These are phyloP conservation scores for Hipposideros larvatus DNA, from an alignment of 2,797 vertebrate genomes.

Conservation along the genomic window DNA sequence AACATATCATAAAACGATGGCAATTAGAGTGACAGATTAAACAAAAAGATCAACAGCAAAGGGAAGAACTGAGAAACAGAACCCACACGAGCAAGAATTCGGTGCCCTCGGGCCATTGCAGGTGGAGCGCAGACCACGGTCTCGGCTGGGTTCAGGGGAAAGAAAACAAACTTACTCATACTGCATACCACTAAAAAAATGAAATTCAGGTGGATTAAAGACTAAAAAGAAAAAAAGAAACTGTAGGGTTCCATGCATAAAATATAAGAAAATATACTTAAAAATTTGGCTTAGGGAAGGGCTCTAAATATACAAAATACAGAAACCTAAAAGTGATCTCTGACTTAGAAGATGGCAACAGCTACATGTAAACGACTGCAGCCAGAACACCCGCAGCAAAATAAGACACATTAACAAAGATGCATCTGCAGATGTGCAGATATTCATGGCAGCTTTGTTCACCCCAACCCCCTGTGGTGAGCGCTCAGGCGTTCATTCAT, in stretches of 20 bases:
- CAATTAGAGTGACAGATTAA: not conserved
- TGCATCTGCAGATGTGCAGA: not conserved
- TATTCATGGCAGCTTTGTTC: not conserved
- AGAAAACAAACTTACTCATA: not conserved
- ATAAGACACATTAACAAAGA: not conserved
- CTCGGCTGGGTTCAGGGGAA: not conserved
- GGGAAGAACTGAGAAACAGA: not conserved
- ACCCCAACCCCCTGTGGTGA: not conserved
- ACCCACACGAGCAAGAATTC: accelerated
- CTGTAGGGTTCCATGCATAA: not conserved
- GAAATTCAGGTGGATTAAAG: not conserved
- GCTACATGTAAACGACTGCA: not conserved
- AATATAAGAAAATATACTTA: not conserved
- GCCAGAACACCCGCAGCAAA: not conserved
- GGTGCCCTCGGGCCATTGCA: not conserved
- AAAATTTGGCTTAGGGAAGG: not conserved
- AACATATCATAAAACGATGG: not conserved
- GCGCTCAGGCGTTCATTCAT: not conserved
- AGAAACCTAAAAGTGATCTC: not conserved
- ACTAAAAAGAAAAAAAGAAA: not conserved
- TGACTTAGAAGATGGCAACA: not conserved
- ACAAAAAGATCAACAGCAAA: not conserved
- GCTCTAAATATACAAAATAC: not conserved
- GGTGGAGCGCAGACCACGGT: not conserved
- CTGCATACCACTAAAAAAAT: not conserved